Evolutionary conservation across 2,113 vertebrate genomes (phyloP), one percentile per base, ranked within the genome.

Genomic region (Lampris incognitus): DNA sequence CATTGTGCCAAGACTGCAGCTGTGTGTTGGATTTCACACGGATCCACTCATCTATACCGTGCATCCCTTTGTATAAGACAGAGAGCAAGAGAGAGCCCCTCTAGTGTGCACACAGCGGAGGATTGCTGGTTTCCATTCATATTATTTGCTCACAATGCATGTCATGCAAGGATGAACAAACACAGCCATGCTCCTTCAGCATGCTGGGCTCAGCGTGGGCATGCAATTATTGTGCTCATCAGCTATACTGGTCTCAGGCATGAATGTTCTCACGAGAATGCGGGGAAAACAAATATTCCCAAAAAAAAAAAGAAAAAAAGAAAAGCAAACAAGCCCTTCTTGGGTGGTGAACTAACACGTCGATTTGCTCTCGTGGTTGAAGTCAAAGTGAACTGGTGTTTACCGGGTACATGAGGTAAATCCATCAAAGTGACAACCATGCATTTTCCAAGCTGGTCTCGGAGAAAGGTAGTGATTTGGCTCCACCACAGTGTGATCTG

Each of bases 1-100:
- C 66, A 72, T 7, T 58, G 66, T 79, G 82, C 82, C 78, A 85
- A 85, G 73, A 57, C 13, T 67, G 81, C 76, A 87, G 87, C 85
- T 83, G 69, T 87, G 80, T 86, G 79, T 88, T 86, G 78, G 85
- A 87, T 91, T 85, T 88, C 74, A 72, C 83, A 74, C 65, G 9
- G 63, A 69, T 78, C 60, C 63, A 39, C 70, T 78, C 37, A 9
- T 87, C 88, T 51, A 75, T 74, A 24, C 72, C 55, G 77, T 58
- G 75, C 73, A 62, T 83, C 83, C 55, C 56, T 88, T 77, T 76
- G 69, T 76, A 56, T 39, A 44, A 11, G 65, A 87, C 86, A 82
- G 68, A 84, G 81, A 79, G 74, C 56, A 67, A 42, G 67, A 66
- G 75, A 36, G 4, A 84, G 55, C 54, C 62, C 51, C 56, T 69